Percentiles rank a stretch among this genome's conserved stretches.
Conservation (phyloP, 2,113 vertebrate species). For the Phylloscopus trochiloides region DNA sequence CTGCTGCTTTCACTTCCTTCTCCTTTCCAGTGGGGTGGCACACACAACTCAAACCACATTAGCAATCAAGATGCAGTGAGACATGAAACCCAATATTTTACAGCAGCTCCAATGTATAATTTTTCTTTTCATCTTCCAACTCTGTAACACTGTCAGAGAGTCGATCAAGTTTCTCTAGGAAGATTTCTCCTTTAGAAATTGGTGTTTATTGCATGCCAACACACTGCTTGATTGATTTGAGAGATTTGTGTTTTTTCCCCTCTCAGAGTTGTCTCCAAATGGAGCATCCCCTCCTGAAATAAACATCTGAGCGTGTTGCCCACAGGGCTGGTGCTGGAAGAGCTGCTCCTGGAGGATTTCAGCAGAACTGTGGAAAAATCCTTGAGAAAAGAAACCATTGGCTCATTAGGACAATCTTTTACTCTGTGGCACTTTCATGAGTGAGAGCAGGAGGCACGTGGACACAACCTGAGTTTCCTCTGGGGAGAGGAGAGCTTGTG, state of each 20-base stretch:
- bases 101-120: neutral
- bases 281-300: neutral
- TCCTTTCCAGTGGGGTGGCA: accelerated
- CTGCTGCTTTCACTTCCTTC: neutral
- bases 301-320: neutral
- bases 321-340: neutral
- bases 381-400: neutral
- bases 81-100: neutral
- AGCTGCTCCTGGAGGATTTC: neutral
- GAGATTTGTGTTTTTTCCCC: neutral
- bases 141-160: neutral
- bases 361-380: neutral
- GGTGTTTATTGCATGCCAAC: neutral
- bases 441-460: neutral
- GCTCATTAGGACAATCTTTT: neutral
- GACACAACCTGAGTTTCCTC: accelerated
- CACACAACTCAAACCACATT: neutral
- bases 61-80: neutral
- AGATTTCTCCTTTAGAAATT: neutral
- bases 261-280: neutral
- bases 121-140: neutral
- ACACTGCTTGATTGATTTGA: neutral
- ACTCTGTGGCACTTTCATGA: neutral
- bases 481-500: neutral
- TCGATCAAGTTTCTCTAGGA: neutral